Percentiles rank a stretch among this genome's conserved stretches.
Conservation (phyloP, 2,888 invertebrate genomes). For the Luperina testacea region DNA sequence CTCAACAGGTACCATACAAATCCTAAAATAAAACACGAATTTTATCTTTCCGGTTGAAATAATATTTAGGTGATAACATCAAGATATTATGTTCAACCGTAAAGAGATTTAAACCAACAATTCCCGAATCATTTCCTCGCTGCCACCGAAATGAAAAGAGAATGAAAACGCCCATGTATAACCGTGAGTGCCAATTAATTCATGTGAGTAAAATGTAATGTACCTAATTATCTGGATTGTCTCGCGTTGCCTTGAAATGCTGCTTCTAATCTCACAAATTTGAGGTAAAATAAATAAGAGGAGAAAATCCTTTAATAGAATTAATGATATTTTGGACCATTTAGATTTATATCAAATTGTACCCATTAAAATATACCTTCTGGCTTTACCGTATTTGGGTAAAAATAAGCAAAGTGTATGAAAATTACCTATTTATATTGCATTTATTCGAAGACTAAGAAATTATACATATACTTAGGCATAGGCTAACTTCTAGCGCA, state of each 20-base stretch:
- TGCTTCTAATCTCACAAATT: slow-evolving; percentile 20
- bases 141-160: slow-evolving; percentile 31
- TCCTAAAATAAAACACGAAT: not conserved
- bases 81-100: slow-evolving; percentile 10
- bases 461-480: too few relatives aligned
- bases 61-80: not conserved
- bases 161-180: slow-evolving; percentile 58
- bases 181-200: slow-evolving; percentile 67
- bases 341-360: not conserved
- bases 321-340: not conserved
- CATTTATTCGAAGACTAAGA: too few relatives aligned
- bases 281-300: slow-evolving; percentile 12
- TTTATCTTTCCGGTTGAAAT: not conserved
- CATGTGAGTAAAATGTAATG: slow-evolving; percentile 60
- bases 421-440: not conserved
- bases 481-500: not conserved
- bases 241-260: slow-evolving; percentile 42
- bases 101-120: slow-evolving; percentile 29
- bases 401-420: not conserved
- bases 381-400: not conserved
- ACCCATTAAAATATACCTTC: not conserved
- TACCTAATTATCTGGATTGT: slow-evolving; percentile 63
- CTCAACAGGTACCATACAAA: not conserved
- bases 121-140: slow-evolving; percentile 25
- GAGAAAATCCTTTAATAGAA: not conserved